Conservation (phyloP, 2,797 vertebrate genomes). For the Microctenopoma lineatum region DNA sequence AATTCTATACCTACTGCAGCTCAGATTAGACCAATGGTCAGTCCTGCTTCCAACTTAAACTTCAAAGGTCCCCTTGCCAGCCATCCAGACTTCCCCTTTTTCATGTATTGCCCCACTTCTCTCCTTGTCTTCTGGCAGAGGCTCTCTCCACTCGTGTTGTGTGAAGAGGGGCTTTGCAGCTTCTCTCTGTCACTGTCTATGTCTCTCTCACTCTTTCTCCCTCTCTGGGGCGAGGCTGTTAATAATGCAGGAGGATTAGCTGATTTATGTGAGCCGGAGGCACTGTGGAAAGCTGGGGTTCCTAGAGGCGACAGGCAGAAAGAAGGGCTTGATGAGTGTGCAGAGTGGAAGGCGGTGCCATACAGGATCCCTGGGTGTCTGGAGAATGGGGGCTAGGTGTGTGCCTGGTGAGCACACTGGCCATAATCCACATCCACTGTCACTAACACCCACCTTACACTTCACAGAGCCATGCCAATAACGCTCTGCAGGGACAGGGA, state of each 20-base stretch:
- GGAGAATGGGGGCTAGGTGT: constrained; percentile 66
- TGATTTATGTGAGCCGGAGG: constrained; percentile 77
- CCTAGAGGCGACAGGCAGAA: constrained; percentile 65
- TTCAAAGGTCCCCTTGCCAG: constrained; percentile 51
- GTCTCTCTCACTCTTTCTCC: constrained; percentile 50
- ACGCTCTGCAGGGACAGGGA: constrained; percentile 52
- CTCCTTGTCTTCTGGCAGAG: constrained; percentile 55
- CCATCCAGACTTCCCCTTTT: constrained; percentile 52
- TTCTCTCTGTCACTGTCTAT: constrained; percentile 56
- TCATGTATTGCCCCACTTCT: constrained; percentile 50
- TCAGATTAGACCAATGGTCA: constrained; percentile 13
- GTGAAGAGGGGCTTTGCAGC: constrained; percentile 56
- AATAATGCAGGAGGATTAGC: constrained; percentile 83
- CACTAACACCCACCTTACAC: constrained; percentile 28
- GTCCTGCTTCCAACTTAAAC: constrained; percentile 35
- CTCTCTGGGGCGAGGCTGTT: constrained; percentile 70
- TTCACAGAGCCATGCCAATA: constrained; percentile 50
- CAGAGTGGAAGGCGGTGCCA: constrained; percentile 51
- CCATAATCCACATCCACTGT: constrained; percentile 41
- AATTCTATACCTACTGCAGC: constrained; percentile 20
- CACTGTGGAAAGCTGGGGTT: constrained; percentile 68
- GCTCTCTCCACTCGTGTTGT: constrained; percentile 45
- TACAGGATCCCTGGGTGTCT: constrained; percentile 64
- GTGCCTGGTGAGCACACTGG: constrained; percentile 55
- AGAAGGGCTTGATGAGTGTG: constrained; percentile 45